Evolutionary conservation across 2,888 invertebrate genomes (phyloP).

Genomic region (Agonopterix subpropinquella): DNA sequence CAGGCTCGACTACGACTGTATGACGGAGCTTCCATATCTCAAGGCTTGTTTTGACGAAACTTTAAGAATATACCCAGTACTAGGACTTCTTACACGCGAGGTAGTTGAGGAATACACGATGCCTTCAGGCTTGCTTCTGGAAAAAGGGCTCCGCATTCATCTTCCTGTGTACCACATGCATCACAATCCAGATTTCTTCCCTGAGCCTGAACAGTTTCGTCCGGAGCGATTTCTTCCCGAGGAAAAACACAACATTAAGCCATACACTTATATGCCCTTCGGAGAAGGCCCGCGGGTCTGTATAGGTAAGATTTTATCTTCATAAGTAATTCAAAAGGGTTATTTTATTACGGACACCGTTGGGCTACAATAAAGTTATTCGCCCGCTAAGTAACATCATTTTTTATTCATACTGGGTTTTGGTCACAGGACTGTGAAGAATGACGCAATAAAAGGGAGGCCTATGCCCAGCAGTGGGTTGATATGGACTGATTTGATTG

Average conservation of each 20-base stretch:
- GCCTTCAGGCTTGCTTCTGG: slow-evolving; percentile 35
- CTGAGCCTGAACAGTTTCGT: slow-evolving; percentile 38
- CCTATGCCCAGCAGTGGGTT: no score
- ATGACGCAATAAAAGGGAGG: no score
- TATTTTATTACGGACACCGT: background rate
- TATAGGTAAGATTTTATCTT: background rate
- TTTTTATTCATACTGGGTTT: background rate
- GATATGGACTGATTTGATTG: no score
- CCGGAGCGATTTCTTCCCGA: slow-evolving; percentile 48
- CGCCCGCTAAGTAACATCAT: background rate
- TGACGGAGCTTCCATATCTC: slow-evolving; percentile 33
- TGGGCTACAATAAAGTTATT: background rate
- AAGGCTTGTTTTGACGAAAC: slow-evolving; percentile 42
- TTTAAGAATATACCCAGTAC: slow-evolving; percentile 45
- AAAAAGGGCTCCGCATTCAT: slow-evolving; percentile 45
- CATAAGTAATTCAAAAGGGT: background rate
- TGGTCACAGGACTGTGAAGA: no score
- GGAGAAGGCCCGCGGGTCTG: slow-evolving; percentile 47
- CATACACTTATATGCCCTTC: slow-evolving; percentile 50
- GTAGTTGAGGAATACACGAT: slow-evolving; percentile 42
- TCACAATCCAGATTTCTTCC: slow-evolving; percentile 37
- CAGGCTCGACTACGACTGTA: slow-evolving; percentile 31
- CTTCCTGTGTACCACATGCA: slow-evolving; percentile 48
- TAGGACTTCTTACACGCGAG: slow-evolving; percentile 40
- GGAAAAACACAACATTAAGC: slow-evolving; percentile 32